Conservation (phyloP, 1,140 invertebrate genomes). For the Nautilus pompilius region DNA sequence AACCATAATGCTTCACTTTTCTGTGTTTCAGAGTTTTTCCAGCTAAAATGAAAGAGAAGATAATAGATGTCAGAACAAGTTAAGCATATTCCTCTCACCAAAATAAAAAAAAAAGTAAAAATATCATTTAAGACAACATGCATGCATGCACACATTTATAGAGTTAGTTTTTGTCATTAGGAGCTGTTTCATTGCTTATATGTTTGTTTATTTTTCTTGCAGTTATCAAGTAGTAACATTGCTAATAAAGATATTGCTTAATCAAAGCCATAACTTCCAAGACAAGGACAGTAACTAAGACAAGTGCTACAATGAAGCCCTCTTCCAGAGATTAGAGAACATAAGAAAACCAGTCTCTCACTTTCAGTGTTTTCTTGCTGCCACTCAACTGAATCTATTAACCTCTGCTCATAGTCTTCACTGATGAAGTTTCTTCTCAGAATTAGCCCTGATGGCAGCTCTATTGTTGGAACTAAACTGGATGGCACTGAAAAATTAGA, state of each 20-base stretch:
- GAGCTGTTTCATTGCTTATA: no score
- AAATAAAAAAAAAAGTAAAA: background rate
- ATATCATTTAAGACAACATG: no score
- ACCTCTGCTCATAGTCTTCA: constrained; percentile 66
- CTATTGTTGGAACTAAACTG: constrained; percentile 21
- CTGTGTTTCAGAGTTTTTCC: constrained; percentile 69
- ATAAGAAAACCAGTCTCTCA: no score
- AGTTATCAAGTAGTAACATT: no score
- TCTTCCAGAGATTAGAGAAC: no score
- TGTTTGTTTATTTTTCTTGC: no score
- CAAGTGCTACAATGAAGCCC: no score
- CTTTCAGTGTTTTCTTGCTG: constrained; percentile 29
- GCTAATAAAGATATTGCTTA: no score
- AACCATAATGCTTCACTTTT: constrained; percentile 89
- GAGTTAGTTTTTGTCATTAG: no score
- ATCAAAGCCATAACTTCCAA: no score
- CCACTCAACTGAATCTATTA: constrained; percentile 67
- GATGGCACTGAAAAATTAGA: constrained; percentile 29
- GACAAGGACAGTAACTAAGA: no score
- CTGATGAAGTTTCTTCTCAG: constrained; percentile 74
- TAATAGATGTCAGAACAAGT: background rate
- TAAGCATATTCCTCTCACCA: background rate
- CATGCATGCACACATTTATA: no score
- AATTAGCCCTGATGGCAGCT: constrained; percentile 68
- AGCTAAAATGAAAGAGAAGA: background rate